Percentiles rank a stretch among this genome's conserved stretches.
Conservation (phyloP, 2,113 vertebrate genomes). For the Cyphomyrus discorhynchus region DNA sequence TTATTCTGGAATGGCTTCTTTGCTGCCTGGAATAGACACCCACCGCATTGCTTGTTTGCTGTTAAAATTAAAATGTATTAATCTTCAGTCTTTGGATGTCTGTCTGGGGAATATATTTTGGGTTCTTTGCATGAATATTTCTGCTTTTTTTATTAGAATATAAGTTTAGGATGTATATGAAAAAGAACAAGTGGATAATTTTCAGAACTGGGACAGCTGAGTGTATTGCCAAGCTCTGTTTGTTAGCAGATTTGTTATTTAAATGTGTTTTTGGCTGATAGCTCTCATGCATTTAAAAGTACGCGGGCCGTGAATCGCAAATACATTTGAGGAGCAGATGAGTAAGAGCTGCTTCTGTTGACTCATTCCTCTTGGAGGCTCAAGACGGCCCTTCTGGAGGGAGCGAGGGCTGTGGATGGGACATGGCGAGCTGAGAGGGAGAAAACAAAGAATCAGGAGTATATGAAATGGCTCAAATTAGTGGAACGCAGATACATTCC, state of each 20-base stretch:
- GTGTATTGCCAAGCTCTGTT: not conserved
- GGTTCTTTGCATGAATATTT: not conserved
- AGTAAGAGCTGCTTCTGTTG: not conserved
- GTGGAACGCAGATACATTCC: not conserved
- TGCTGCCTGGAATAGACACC: not conserved
- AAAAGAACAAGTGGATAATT: not conserved
- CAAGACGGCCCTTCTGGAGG: not conserved
- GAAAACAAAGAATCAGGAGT: not conserved
- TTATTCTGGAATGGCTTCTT: not conserved
- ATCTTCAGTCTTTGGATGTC: not conserved
- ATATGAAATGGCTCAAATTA: not conserved
- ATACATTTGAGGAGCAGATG: not conserved
- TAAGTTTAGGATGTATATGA: not conserved
- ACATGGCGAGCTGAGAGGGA: not conserved
- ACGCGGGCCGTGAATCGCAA: not conserved
- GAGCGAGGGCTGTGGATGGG: not conserved
- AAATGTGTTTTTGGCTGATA: constrained; percentile 15
- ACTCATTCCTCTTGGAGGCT: not conserved
- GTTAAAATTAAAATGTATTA: not conserved
- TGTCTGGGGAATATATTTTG: not conserved
- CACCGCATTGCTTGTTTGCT: not conserved
- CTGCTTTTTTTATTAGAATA: not conserved
- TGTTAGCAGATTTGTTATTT: constrained; percentile 8
- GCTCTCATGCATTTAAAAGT: not conserved
- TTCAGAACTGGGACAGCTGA: not conserved